Evolutionary conservation across 2,888 invertebrate genomes (phyloP).

Genomic region (Xanthorhoe designata): DNA sequence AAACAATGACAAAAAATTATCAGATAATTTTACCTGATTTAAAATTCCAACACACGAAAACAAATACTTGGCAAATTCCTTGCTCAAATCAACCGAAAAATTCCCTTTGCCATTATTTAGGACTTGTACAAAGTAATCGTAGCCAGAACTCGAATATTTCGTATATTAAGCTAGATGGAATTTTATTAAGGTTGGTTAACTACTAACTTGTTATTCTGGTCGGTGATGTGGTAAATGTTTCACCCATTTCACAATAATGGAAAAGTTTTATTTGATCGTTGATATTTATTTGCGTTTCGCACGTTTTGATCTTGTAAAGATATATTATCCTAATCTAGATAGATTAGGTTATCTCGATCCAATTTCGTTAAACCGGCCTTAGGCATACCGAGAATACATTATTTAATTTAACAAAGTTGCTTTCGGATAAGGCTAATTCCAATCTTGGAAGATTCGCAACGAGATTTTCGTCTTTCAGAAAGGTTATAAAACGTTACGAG

Average conservation of each 20-base stretch:
- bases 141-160: conserved; percentile 21
- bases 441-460: conserved; percentile 1
- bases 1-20: not conserved
- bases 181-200: not conserved
- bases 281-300: conserved; percentile 8
- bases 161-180: conserved; percentile 17
- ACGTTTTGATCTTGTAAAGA: conserved; percentile 1
- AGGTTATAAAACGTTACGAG: not conserved
- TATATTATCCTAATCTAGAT: conserved; percentile 7
- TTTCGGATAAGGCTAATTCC: conserved; percentile 11
- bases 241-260: conserved; percentile 17
- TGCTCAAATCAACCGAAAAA: conserved; percentile 19
- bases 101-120: conserved; percentile 11
- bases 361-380: conserved; percentile 9
- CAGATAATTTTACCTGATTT: not conserved
- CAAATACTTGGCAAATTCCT: conserved; percentile 10
- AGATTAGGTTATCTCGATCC: conserved; percentile 12
- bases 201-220: conserved; percentile 24
- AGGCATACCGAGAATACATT: conserved; percentile 16
- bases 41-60: conserved; percentile 14
- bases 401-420: conserved; percentile 17
- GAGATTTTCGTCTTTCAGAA: not conserved
- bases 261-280: conserved; percentile 1
- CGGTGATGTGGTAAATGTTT: conserved; percentile 15
- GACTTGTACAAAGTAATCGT: conserved; percentile 20